These are phyloP conservation scores for Typhlichthys eigenmanni DNA, from an alignment of 2,797 vertebrate genomes.

Conservation along the genomic window DNA sequence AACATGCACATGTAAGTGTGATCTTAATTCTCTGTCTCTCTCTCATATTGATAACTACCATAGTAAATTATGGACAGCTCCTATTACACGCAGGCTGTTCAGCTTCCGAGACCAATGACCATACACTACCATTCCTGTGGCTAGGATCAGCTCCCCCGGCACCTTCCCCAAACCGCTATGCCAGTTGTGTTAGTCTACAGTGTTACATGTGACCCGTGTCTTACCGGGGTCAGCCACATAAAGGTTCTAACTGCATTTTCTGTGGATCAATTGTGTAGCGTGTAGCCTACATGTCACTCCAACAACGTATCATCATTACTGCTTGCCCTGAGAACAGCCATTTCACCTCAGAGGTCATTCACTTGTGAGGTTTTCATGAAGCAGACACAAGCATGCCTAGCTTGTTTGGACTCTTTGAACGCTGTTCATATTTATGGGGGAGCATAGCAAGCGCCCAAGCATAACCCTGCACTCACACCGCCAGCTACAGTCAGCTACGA, in stretches of 20 bases:
- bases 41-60: background rate
- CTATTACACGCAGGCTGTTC: conserved; percentile 31
- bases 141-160: conserved; percentile 30
- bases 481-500: too few relatives aligned
- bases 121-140: conserved; percentile 37
- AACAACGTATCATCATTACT: background rate
- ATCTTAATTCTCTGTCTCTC: too few relatives aligned
- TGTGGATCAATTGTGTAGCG: conserved; percentile 11
- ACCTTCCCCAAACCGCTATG: conserved; percentile 17
- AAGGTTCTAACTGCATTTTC: conserved; percentile 34
- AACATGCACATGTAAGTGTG: too few relatives aligned
- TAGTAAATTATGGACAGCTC: conserved; percentile 47
- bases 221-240: conserved; percentile 53
- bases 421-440: conserved; percentile 13
- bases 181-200: conserved; percentile 32
- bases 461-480: too few relatives aligned
- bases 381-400: background rate
- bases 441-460: conserved; percentile 8
- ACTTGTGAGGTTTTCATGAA: background rate
- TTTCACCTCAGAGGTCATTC: background rate
- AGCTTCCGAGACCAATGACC: conserved; percentile 16
- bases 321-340: background rate
- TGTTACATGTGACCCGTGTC: conserved; percentile 44
- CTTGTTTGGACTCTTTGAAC: conserved; percentile 10
- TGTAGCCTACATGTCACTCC: background rate